Evolutionary conservation across 2,888 invertebrate species (phyloP).

Genomic region (Gisinianus flammeolus): DNA sequence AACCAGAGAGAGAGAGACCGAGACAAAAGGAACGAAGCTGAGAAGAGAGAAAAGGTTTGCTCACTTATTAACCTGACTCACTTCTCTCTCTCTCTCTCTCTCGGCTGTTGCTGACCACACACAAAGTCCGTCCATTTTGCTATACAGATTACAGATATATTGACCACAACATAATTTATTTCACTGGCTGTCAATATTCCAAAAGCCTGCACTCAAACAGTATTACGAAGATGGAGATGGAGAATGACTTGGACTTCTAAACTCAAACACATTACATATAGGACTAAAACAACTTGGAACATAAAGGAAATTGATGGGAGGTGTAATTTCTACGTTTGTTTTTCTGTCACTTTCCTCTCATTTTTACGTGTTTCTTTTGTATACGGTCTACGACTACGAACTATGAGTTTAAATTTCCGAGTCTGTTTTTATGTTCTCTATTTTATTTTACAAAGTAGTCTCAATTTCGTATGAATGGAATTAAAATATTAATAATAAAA

Average conservation of each 20-base stretch:
- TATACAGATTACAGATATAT: constrained; percentile 8
- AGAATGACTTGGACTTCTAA: neutral
- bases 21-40: neutral
- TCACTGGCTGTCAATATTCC: constrained; percentile 30
- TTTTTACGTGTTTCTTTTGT: no score
- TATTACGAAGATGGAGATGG: neutral
- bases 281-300: neutral
- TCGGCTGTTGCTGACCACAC: constrained; percentile 27
- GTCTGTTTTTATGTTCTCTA: no score
- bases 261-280: neutral
- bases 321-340: constrained; percentile 1
- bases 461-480: no score
- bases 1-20: no score
- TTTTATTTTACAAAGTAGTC: no score
- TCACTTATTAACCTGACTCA: constrained; percentile 34
- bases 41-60: constrained; percentile 21
- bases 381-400: no score
- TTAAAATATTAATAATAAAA: no score
- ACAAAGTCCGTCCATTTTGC: constrained; percentile 27
- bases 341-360: neutral
- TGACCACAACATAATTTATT: constrained; percentile 32
- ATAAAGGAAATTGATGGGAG: neutral
- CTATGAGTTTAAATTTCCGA: no score
- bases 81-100: neutral
- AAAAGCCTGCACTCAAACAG: neutral